Percentiles rank a stretch among this genome's conserved stretches.
Conservation (phyloP, 2,888 invertebrate species). For the Caenorhabditis sp. region DNA sequence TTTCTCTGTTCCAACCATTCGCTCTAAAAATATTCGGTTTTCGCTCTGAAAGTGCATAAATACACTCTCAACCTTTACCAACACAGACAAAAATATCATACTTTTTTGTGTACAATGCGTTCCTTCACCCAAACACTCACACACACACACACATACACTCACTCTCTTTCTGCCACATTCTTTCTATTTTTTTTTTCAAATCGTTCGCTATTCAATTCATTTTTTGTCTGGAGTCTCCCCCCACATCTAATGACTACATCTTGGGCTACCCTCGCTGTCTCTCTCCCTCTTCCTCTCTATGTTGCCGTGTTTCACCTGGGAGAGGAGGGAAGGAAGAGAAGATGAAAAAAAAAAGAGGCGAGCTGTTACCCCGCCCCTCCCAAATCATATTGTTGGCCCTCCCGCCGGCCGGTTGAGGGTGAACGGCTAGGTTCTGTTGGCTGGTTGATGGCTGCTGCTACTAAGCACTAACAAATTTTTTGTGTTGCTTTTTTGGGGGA, state of each 20-base stretch:
- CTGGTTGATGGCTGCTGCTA: too few species aligned
- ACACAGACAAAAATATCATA: too few species aligned
- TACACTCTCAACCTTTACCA: too few species aligned
- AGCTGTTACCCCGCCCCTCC: conserved; percentile 7
- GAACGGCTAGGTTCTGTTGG: conserved; percentile 19
- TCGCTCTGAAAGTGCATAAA: too few species aligned
- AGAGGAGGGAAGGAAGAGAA: conserved; percentile 17
- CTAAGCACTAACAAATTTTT: too few species aligned
- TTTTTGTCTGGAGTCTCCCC: background rate
- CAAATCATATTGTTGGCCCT: background rate
- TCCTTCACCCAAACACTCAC: too few species aligned
- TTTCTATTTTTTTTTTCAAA: background rate
- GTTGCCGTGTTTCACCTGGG: conserved; percentile 6
- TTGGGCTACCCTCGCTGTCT: conserved; percentile 26
- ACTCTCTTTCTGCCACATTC: background rate
- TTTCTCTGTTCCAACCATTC: too few species aligned
- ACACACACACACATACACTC: too few species aligned
- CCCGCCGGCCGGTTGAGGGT: background rate
- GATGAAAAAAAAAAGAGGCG: conserved; percentile 28
- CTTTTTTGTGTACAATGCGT: too few species aligned
- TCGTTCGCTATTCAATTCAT: background rate
- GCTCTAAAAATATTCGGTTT: too few species aligned
- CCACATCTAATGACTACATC: too few species aligned
- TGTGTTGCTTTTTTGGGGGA: background rate
- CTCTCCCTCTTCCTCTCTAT: conserved; percentile 26